Conservation (phyloP, 2,888 invertebrate species). For the Nymphalis urticae region DNA sequence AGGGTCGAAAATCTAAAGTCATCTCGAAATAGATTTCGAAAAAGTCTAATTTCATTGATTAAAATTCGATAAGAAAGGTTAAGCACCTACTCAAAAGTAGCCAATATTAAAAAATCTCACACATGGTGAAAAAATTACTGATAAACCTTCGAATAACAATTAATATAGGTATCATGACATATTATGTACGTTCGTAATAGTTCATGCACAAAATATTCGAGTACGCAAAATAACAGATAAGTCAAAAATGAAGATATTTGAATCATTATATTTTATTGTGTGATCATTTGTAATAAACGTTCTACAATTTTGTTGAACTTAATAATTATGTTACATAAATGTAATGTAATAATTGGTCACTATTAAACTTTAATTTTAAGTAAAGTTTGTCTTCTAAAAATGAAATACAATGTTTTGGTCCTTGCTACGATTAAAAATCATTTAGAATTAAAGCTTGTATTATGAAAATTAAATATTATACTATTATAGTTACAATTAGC, state of each 20-base stretch:
- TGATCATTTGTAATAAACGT: neutral
- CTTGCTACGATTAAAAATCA: constrained; percentile 18
- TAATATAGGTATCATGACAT: constrained; percentile 8
- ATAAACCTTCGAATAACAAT: constrained; percentile 6
- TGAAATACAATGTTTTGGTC: constrained; percentile 17
- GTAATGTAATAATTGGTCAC: constrained; percentile 11
- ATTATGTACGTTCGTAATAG: neutral
- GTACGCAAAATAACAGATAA: neutral
- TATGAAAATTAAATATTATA: constrained; percentile 10
- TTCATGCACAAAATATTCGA: neutral
- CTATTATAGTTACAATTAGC: constrained; percentile 4
- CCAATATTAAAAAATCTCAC: constrained; percentile 45
- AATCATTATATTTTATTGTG: neutral
- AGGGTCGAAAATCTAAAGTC: constrained; percentile 59
- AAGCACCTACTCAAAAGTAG: constrained; percentile 28
- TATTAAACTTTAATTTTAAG: constrained; percentile 13
- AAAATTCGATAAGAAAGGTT: constrained; percentile 23
- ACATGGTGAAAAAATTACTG: constrained; percentile 29
- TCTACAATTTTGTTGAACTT: constrained; percentile 10
- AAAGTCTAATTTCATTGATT: constrained; percentile 26
- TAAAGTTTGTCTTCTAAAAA: constrained; percentile 4
- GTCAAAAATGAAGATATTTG: neutral
- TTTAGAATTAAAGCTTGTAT: constrained; percentile 21
- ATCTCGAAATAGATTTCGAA: constrained; percentile 34
- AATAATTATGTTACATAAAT: constrained; percentile 16